These are phyloP conservation scores for Heliconius hewitsoni DNA, from an alignment of 1,140 invertebrate genomes.

Conservation along the genomic window DNA sequence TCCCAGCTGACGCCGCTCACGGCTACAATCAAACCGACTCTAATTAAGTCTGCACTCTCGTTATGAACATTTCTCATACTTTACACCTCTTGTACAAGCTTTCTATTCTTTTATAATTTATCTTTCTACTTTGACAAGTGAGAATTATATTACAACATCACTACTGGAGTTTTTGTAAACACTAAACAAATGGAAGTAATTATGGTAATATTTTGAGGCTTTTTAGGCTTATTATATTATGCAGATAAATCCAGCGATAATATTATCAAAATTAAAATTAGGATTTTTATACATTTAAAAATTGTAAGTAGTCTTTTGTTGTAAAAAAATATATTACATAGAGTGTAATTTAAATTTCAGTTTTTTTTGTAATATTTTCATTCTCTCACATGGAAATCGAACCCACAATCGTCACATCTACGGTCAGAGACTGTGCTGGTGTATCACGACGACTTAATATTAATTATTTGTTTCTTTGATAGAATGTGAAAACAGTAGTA, in stretches of 20 bases:
- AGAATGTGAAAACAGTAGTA: too few relatives aligned
- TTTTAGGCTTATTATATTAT: background rate
- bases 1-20: constrained; percentile 90
- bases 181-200: background rate
- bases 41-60: constrained; percentile 72
- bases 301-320: too few relatives aligned
- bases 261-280: background rate
- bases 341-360: too few relatives aligned
- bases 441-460: too few relatives aligned
- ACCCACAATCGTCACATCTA: too few relatives aligned
- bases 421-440: too few relatives aligned
- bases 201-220: background rate
- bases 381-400: too few relatives aligned
- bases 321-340: too few relatives aligned
- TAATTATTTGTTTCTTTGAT: too few relatives aligned
- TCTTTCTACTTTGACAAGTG: constrained; percentile 10
- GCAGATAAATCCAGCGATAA: background rate
- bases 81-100: constrained; percentile 30
- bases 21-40: constrained; percentile 74
- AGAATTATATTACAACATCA: constrained; percentile 11
- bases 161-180: constrained; percentile 10
- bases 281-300: background rate
- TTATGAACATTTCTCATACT: constrained; percentile 48
- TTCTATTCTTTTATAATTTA: constrained; percentile 25
- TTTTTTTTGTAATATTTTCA: too few relatives aligned